Conservation (phyloP, 2,113 vertebrate species). For the Sphyrna mokarran region DNA sequence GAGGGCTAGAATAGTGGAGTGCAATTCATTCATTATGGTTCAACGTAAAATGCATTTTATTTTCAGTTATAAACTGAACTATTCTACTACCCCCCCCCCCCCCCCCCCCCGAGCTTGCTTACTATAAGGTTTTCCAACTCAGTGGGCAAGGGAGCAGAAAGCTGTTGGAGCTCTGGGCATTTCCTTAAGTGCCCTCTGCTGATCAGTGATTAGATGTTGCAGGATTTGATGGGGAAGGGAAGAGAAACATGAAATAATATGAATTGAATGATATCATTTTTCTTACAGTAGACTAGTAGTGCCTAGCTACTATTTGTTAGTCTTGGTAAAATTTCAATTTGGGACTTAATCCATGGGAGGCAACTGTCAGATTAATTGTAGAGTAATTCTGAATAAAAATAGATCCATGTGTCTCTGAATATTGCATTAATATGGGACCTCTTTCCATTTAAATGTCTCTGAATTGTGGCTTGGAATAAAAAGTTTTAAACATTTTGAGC, state of each 20-base stretch:
- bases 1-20: neutral
- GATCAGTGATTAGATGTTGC: neutral
- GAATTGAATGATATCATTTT: neutral
- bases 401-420: neutral
- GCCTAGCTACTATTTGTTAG: neutral
- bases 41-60: neutral
- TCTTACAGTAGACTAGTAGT: neutral
- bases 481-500: neutral
- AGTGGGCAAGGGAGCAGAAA: neutral
- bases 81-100: no score
- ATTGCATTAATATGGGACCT: neutral
- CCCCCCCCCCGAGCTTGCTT: no score
- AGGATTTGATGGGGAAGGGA: neutral
- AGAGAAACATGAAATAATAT: neutral
- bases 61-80: no score
- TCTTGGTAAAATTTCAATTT: neutral
- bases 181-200: neutral
- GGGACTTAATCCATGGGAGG: neutral
- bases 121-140: neutral
- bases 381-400: neutral
- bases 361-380: neutral
- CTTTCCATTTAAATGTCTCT: neutral
- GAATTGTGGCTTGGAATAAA: neutral
- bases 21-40: neutral
- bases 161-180: neutral